Conservation (phyloP, 2,797 vertebrate species). For the Leptatherina wallacei region DNA sequence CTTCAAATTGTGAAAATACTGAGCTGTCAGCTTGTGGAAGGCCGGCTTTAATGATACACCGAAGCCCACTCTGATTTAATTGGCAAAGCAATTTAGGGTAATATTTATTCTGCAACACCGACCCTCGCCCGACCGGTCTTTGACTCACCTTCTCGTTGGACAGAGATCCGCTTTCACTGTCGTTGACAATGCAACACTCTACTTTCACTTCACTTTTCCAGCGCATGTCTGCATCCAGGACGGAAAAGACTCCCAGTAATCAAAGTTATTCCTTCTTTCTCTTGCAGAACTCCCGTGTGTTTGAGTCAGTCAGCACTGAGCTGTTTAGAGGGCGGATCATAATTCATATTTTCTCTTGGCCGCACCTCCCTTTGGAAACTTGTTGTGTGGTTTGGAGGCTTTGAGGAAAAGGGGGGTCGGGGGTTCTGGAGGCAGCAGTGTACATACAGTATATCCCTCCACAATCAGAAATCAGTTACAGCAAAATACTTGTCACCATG, state of each 20-base stretch:
- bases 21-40: slow-evolving; percentile 50
- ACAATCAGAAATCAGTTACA: too few relatives aligned
- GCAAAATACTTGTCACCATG: neutral
- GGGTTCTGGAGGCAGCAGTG: neutral
- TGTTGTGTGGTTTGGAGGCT: slow-evolving; percentile 14
- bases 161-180: slow-evolving; percentile 79
- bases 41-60: slow-evolving; percentile 37
- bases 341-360: slow-evolving; percentile 65
- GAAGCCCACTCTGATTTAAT: slow-evolving; percentile 52
- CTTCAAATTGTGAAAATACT: slow-evolving; percentile 81
- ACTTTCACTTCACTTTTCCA: slow-evolving; percentile 91
- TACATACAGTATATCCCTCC: neutral
- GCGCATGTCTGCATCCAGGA: slow-evolving; percentile 84
- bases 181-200: slow-evolving; percentile 81
- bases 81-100: slow-evolving; percentile 47
- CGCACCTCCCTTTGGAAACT: slow-evolving; percentile 82
- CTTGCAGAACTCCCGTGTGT: slow-evolving; percentile 26
- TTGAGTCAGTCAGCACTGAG: slow-evolving; percentile 29
- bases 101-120: slow-evolving; percentile 20
- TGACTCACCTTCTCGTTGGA: slow-evolving; percentile 86
- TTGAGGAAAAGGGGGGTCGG: neutral
- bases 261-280: slow-evolving; percentile 24
- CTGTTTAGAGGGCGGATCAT: slow-evolving; percentile 87
- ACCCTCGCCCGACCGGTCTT: neutral
- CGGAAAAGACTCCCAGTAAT: neutral